phyloP scores from a whole-genome alignment of 2,888 invertebrate genomes.

The Rambutsinella grinnellia region DNA sequence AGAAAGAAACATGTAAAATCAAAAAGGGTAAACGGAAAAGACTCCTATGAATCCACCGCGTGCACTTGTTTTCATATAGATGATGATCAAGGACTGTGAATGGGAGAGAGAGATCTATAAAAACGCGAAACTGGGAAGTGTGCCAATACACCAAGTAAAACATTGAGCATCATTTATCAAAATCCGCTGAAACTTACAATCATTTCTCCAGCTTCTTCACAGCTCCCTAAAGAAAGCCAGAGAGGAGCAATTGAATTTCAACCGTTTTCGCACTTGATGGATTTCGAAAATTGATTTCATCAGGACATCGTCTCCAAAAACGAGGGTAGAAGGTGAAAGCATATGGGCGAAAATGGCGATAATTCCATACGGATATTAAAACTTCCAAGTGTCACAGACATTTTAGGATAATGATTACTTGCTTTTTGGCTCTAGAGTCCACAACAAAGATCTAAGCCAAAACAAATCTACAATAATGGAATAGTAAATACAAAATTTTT shows the following conservation, averaged over 20 bases:
- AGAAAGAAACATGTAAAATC: not conserved
- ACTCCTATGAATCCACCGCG: too few species aligned
- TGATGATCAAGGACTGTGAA: too few species aligned
- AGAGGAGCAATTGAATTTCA: constrained; percentile 47
- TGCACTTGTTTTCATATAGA: too few species aligned
- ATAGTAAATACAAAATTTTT: too few species aligned
- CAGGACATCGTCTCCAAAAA: constrained; percentile 4
- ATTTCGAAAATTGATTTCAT: constrained; percentile 50
- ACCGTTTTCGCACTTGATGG: constrained; percentile 53
- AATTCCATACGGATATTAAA: constrained; percentile 33
- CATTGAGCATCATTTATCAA: constrained; percentile 52
- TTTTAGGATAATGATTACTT: too few species aligned
- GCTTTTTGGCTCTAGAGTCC: too few species aligned
- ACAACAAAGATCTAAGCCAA: too few species aligned
- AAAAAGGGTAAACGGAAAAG: constrained; percentile 8
- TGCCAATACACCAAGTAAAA: constrained; percentile 51
- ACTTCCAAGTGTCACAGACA: too few species aligned
- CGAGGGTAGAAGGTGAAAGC: too few species aligned
- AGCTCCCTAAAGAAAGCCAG: constrained; percentile 8
- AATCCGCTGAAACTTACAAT: constrained; percentile 47
- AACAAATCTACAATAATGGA: too few species aligned
- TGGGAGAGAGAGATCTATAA: too few species aligned
- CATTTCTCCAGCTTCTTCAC: constrained; percentile 27
- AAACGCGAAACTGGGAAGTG: constrained; percentile 47
- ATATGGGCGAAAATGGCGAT: constrained; percentile 13